A percentile compares a stretch with the other conserved stretches of the same genome.
These are phyloP conservation scores for Eupelmus urozonus DNA, from an alignment of 2,888 invertebrate genomes.

Conservation along the genomic window DNA sequence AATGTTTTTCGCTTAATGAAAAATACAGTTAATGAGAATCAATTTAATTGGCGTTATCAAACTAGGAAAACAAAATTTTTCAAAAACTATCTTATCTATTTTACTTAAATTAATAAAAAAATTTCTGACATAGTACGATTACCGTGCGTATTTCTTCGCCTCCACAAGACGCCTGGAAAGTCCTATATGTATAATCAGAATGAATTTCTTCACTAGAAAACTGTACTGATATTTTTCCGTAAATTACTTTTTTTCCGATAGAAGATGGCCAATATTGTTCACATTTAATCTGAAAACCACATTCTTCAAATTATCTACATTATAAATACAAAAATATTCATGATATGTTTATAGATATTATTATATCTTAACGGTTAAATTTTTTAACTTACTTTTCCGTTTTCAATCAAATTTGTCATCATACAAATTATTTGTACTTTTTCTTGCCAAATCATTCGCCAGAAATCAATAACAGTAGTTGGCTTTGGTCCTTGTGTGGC, in stretches of 20 bases:
- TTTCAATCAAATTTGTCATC: conserved; percentile 78
- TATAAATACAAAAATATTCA: no score
- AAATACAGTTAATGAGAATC: no score
- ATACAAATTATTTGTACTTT: conserved; percentile 78
- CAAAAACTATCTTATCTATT: no score
- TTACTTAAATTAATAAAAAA: no score
- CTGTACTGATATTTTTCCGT: conserved; percentile 72
- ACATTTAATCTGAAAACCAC: conserved; percentile 75
- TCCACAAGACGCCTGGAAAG: conserved; percentile 68
- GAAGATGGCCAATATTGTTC: conserved; percentile 79
- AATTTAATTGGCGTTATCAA: not conserved
- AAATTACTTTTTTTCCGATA: conserved; percentile 73
- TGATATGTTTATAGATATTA: not conserved
- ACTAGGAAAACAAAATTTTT: not conserved
- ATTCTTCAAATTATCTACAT: not conserved
- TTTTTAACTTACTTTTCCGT: conserved; percentile 75
- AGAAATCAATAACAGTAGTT: conserved; percentile 76
- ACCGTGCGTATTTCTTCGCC: conserved; percentile 57
- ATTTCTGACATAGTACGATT: conserved; percentile 13
- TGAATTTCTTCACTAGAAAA: conserved; percentile 70
- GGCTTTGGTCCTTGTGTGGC: conserved; percentile 75
- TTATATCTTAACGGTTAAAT: not conserved
- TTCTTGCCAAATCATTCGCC: conserved; percentile 79
- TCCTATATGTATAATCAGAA: conserved; percentile 74
- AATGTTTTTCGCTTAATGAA: not conserved